Conservation (phyloP, 2,888 invertebrate species). For the Drosophila aldrichi region DNA sequence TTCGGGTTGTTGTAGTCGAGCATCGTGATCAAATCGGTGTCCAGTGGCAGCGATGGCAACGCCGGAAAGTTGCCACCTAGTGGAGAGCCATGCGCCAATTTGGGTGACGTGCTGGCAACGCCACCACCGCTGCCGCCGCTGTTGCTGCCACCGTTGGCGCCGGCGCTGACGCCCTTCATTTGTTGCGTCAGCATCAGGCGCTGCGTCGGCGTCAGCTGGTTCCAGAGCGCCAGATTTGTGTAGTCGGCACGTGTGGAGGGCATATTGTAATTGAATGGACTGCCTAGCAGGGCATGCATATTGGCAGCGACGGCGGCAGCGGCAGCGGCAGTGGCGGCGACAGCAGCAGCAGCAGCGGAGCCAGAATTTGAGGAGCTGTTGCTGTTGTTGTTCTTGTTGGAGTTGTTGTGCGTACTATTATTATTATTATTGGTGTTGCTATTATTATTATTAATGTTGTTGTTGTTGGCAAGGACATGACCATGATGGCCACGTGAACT, state of each 20-base stretch:
- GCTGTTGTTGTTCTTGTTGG: slow-evolving; percentile 8
- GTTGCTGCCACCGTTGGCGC: background rate
- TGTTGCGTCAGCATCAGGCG: slow-evolving; percentile 80
- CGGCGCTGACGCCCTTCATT: slow-evolving; percentile 60
- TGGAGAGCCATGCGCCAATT: slow-evolving; percentile 13
- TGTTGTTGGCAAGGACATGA: slow-evolving; percentile 63
- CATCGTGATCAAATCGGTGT: slow-evolving; percentile 82
- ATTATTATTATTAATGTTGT: slow-evolving; percentile 26
- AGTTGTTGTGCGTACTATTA: slow-evolving; percentile 39
- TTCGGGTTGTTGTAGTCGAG: slow-evolving; percentile 81
- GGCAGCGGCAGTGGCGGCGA: slow-evolving; percentile 48
- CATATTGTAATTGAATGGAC: slow-evolving; percentile 77
- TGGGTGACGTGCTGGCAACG: slow-evolving; percentile 19
- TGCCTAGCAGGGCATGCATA: slow-evolving; percentile 61
- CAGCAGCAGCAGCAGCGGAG: slow-evolving; percentile 18
- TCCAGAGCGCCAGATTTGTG: slow-evolving; percentile 83
- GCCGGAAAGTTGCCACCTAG: slow-evolving; percentile 62
- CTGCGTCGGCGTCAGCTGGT: slow-evolving; percentile 80
- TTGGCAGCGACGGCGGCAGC: slow-evolving; percentile 64
- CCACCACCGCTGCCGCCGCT: slow-evolving; percentile 16
- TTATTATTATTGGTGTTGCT: slow-evolving; percentile 32
- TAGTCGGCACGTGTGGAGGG: slow-evolving; percentile 77
- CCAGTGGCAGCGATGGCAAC: slow-evolving; percentile 78
- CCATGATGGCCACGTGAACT: slow-evolving; percentile 66
- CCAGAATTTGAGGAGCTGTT: slow-evolving; percentile 17